Base-by-base conservation (phyloP, 1,140 invertebrate genomes). In the Nilaparvata lugens region DNA sequence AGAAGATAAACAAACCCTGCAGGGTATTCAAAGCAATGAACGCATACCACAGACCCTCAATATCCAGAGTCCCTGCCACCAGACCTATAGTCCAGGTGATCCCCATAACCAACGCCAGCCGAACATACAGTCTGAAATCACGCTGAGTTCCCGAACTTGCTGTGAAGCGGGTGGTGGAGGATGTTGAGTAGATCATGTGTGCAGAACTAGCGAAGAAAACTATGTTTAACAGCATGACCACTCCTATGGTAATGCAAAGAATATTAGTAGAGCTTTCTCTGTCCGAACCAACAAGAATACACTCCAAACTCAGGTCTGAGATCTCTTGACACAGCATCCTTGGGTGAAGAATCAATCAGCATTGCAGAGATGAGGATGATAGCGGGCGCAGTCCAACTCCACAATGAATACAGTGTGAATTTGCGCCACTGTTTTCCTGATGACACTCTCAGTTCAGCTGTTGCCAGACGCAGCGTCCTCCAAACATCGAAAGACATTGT, bases 401-500 rank as follows among this genome's bases (percentile, higher is more conserved):
- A 81, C 0, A 78, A 54, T 0, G 76, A 76, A 65, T 84, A 83
- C 4, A 73, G 64, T 6, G 77, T 67, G 52, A 82, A 78, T 31
- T 74, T 74, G 2, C 67, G 54, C 67, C 70, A 71, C 59, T 77
- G 73, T 23, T 67, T 68, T 28, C 71, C 76, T 24, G 69, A 60
- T 25, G 68, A 73, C 4, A 79, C 73, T 38, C 78, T 58, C 3
- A 81, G 66, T 63, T 81, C 74, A 16, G 70, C 70, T 1, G 79
- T 79, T 4, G 79, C 78, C 61, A 78, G 60, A 51, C 71, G 65
- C 7, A 82, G 69, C 18, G 81, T 80, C 23, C 74, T 67, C 71
- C 75, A 83, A 1, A 83, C 74, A 65, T 83, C 82, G 66, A 76
- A 83, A 0, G 81, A 75, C 71, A 84, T 77, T 1, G 80, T 75